Conservation (phyloP, 2,888 invertebrate species). For the Eupeodes latifasciatus region DNA sequence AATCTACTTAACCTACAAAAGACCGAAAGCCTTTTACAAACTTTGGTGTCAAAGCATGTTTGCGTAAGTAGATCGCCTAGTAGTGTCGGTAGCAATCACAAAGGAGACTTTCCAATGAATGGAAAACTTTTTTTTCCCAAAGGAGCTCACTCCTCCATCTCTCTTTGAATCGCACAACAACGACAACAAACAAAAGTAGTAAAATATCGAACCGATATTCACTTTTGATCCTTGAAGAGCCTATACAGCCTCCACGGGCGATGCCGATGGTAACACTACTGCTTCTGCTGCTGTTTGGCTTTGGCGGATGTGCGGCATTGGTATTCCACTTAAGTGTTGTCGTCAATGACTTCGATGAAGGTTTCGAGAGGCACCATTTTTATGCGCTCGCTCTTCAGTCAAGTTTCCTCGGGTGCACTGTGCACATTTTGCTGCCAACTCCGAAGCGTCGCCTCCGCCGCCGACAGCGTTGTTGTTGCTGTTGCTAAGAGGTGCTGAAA, state of each 20-base stretch:
- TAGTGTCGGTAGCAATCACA: constrained; percentile 4
- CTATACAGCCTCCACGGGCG: neutral
- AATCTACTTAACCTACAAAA: constrained; percentile 67
- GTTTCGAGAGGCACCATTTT: constrained; percentile 19
- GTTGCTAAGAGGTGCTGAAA: neutral
- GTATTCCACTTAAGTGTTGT: constrained; percentile 28
- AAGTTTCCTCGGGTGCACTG: constrained; percentile 1
- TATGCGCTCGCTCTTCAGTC: constrained; percentile 7
- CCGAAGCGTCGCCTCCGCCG: neutral
- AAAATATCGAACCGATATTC: constrained; percentile 36
- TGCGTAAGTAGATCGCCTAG: constrained; percentile 25
- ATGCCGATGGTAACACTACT: neutral
- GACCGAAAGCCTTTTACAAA: constrained; percentile 27
- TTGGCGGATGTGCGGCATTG: constrained; percentile 3
- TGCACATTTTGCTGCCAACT: constrained; percentile 19
- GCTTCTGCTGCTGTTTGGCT: too few species aligned
- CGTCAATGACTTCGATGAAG: constrained; percentile 42
- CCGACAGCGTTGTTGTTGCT: neutral
- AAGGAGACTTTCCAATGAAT: constrained; percentile 30
- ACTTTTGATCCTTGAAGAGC: constrained; percentile 35
- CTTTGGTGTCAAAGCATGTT: constrained; percentile 38
- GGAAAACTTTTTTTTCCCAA: constrained; percentile 19
- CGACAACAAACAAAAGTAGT: constrained; percentile 6
- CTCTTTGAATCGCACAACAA: constrained; percentile 20
- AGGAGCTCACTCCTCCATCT: neutral